These are phyloP conservation scores for Metopolophium dirhodum DNA, from an alignment of 1,140 invertebrate genomes.

Conservation along the genomic window DNA sequence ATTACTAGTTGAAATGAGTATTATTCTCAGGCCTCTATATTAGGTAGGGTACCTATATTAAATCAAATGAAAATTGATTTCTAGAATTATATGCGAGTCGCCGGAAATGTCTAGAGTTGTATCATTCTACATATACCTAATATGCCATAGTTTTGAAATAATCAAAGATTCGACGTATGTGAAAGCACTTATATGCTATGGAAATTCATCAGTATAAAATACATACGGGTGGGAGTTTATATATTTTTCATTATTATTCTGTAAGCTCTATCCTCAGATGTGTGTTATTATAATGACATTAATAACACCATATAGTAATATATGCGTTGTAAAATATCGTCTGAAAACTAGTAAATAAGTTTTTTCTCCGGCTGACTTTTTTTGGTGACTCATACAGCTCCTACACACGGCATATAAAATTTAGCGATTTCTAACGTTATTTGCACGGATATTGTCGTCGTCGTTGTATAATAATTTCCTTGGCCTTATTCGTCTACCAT, in stretches of 20 bases:
- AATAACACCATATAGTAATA: background rate
- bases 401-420: constrained; percentile 4
- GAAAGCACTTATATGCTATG: background rate
- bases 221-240: background rate
- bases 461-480: background rate
- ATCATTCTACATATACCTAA: background rate
- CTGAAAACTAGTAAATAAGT: constrained; percentile 7
- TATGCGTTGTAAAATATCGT: background rate
- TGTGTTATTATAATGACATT: background rate
- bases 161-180: background rate
- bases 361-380: background rate
- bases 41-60: background rate
- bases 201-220: background rate
- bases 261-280: background rate
- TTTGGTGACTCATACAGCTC: background rate
- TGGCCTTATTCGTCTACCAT: background rate
- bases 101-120: too few species aligned
- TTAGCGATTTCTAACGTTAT: constrained; percentile 16
- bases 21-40: background rate
- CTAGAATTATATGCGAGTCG: background rate
- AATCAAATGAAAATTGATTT: background rate
- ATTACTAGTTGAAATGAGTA: background rate
- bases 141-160: background rate
- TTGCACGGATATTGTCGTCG: background rate
- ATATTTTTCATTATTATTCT: background rate